Base-by-base conservation (phyloP, 1,140 invertebrate species). In the Ruditapes philippinarum region DNA sequence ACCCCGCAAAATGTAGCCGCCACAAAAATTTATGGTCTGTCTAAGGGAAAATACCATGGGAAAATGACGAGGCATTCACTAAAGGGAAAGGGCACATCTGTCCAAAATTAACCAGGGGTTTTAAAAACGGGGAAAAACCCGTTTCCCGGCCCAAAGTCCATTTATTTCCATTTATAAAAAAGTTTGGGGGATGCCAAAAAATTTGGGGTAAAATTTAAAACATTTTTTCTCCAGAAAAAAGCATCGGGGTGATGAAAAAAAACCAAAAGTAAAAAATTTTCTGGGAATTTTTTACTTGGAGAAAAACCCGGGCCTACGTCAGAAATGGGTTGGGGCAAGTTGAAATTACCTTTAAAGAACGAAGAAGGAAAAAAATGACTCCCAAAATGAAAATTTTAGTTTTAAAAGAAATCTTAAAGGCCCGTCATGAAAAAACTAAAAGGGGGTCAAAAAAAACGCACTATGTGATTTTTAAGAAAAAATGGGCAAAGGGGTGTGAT, bases 1-100 rank as follows among this genome's bases (percentile, higher is more conserved):
- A 96, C 97, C 83, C 97, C 97, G 17, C 96, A 98, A 62, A 99
- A 99, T 95, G 96, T 99, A 84, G 98, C 98, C 0, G 98, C 98
- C 33, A 98, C 98, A 0, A 98, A 98, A 9, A 81, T 95, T 22
- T 94, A 97, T 78, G 96, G 96, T 80, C 91, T 89, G 45, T 62
- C 87, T 2, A 81, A 90, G n/a, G 19, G 38, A 65, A 17, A 82
- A 89, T 38, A 87, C 68, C 7, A 89, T 82, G 65, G 68, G n/a
- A 80, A 51, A 89, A 89, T 17, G 93, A 95, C 31, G 94, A 95
- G 36, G 82, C 92, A 0, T 95, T 95, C 70, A 83, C 84, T 1
- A 91, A 91, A n/a, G n/a, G 57, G 94, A 95, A 74, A 94, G 94
- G 95, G 88, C 90, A 36, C 89, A 84, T 68, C 38, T 81, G 28